Base-by-base conservation (phyloP, 2,797 vertebrate genomes). In the Fratercula arctica region DNA sequence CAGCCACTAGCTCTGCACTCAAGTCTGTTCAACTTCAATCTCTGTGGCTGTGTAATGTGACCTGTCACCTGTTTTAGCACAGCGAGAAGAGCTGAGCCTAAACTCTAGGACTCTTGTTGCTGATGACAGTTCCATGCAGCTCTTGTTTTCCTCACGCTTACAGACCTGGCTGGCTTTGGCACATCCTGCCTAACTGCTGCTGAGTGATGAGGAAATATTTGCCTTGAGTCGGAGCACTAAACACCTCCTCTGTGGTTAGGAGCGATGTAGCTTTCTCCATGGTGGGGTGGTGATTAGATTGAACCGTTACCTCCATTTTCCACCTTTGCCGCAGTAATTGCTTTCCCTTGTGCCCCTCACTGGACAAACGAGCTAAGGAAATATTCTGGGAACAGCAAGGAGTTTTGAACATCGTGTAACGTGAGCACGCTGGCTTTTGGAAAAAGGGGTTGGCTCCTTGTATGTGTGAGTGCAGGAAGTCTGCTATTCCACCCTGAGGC, bases 251-350 rank as follows among this genome's bases (percentile, higher is more conserved):
- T 74, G 69, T 53, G 70, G 69, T 92, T 66, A 89, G 59, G 87
- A 85, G 75, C 87, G 63, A 72, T 82, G 87, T 68, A 89, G 88
- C 82, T 97, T 93, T 97, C 93, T 96, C 93, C 90, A 70, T 0
- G 15, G 77, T 66, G 75, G 74, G 90, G 59, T 43, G 66, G 82
- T 87, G 91, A 95, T 92, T 56, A 88, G 57, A 25, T 23, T 41
- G 80, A 96, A 91, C 53, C 51, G 7, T 96, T 97, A 97, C 88
- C 87, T 95, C 77, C n/a, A 70, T 97, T 98, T 98, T 97, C 97
- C 97, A 96, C 97, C 84, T 97, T 93, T 87, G 59, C 89, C 5
- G 3, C 56, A 84, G 81, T 97, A 95, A 98, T 97, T 95, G 68
- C 94, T 98, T 97, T 96, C 89, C 96, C 88, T 90, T 95, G 92